phyloP scores from a whole-genome alignment of 2,888 invertebrate genomes.

The Petrophora chlorosata region DNA sequence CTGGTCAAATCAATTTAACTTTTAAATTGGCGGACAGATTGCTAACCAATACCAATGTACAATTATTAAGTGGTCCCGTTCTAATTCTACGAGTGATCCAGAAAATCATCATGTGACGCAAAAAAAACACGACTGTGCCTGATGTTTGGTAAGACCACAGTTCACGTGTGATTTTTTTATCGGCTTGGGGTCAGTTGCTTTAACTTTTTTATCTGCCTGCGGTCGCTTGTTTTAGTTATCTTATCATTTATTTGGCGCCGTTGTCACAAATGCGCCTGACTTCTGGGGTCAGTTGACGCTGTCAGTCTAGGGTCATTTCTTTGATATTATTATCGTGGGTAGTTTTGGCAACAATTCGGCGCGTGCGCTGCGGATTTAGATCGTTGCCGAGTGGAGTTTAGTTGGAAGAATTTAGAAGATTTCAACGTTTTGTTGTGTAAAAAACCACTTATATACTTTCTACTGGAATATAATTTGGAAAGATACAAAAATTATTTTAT shows the following conservation, averaged over 20 bases:
- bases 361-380: constrained; percentile 4
- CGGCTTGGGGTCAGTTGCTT: neutral
- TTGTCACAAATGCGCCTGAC: neutral
- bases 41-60: neutral
- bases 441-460: no score
- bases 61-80: neutral
- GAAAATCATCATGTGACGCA: constrained; percentile 3
- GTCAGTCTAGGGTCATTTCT: neutral
- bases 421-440: no score
- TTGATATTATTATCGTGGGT: neutral
- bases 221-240: neutral
- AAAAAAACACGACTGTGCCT: neutral
- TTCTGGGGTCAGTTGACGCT: constrained; percentile 3
- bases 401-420: no score
- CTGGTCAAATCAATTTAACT: no score
- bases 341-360: constrained; percentile 7
- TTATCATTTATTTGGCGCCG: constrained; percentile 6
- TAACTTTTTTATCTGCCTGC: neutral
- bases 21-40: no score
- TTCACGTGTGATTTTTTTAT: constrained; percentile 5
- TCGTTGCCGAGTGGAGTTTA: neutral
- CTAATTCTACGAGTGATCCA: no score
- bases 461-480: no score
- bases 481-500: no score
- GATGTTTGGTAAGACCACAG: neutral